Conservation (phyloP, 2,888 invertebrate species). For the Monochamus alternatus region DNA sequence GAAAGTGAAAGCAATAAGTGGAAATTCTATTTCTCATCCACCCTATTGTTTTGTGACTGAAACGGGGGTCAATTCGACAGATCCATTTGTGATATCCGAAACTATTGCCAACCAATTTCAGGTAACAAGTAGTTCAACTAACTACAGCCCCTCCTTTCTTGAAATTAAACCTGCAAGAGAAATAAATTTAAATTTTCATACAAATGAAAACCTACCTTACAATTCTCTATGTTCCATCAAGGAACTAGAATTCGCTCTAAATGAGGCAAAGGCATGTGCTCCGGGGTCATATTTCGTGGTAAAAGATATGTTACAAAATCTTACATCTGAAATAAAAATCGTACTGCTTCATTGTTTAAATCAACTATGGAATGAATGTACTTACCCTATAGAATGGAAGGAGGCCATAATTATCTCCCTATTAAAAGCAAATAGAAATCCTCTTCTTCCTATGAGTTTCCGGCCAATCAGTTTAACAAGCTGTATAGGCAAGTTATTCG, state of each 20-base stretch:
- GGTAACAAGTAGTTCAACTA: no score
- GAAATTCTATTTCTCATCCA: no score
- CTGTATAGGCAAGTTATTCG: constrained; percentile 39
- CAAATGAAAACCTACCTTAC: no score
- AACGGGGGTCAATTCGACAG: no score
- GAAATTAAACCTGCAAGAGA: no score
- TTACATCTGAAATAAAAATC: constrained; percentile 14
- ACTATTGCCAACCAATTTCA: no score
- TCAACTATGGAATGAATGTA: constrained; percentile 23
- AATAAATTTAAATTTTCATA: no score
- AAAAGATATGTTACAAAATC: constrained; percentile 24
- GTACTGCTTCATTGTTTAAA: constrained; percentile 30
- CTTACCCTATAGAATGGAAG: constrained; percentile 30
- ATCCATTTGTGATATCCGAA: no score
- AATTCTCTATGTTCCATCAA: constrained; percentile 2
- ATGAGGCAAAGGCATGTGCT: constrained; percentile 11
- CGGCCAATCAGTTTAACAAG: constrained; percentile 25
- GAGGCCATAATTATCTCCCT: constrained; percentile 32
- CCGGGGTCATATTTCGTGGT: constrained; percentile 28
- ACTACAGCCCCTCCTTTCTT: no score
- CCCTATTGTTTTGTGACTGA: no score
- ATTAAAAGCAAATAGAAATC: constrained; percentile 18
- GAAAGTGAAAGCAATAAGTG: no score
- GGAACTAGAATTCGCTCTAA: constrained; percentile 24
- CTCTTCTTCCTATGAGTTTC: no score